These are phyloP conservation scores for Squalus acanthias DNA, from an alignment of 2,797 vertebrate species.

Conservation along the genomic window DNA sequence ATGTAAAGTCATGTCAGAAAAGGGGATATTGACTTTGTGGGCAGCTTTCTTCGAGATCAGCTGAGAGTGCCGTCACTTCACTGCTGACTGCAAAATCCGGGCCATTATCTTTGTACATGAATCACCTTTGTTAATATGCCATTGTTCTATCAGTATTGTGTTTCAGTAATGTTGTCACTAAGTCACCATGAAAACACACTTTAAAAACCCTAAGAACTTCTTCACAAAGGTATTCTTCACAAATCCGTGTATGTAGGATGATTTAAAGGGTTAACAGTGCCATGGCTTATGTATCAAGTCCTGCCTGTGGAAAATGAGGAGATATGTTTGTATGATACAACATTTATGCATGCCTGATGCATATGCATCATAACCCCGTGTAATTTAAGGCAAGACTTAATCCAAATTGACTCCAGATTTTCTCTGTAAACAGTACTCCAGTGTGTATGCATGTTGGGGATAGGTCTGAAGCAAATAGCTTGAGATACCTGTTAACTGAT, in stretches of 20 bases:
- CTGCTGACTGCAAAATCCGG: no score
- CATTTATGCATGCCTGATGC: not conserved
- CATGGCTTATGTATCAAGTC: not conserved
- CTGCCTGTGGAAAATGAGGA: not conserved
- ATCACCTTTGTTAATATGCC: not conserved
- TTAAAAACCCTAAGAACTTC: not conserved
- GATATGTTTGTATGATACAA: constrained; percentile 16
- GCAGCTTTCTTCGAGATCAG: no score
- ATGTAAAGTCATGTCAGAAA: no score
- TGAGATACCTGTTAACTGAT: not conserved
- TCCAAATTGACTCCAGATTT: constrained; percentile 22
- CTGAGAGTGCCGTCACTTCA: no score
- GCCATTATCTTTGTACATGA: not conserved
- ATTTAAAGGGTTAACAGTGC: not conserved
- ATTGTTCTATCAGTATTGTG: not conserved
- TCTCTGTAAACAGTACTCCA: not conserved
- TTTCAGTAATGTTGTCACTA: not conserved
- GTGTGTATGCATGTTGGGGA: not conserved
- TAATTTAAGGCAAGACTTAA: constrained; percentile 11
- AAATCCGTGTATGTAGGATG: not conserved
- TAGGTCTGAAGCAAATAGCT: not conserved
- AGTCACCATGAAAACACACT: not conserved
- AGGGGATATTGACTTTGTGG: no score
- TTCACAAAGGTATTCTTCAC: not conserved
- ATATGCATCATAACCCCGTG: not conserved